phyloP scores from a whole-genome alignment of 1,140 invertebrate genomes.

The Magallana angulata region DNA sequence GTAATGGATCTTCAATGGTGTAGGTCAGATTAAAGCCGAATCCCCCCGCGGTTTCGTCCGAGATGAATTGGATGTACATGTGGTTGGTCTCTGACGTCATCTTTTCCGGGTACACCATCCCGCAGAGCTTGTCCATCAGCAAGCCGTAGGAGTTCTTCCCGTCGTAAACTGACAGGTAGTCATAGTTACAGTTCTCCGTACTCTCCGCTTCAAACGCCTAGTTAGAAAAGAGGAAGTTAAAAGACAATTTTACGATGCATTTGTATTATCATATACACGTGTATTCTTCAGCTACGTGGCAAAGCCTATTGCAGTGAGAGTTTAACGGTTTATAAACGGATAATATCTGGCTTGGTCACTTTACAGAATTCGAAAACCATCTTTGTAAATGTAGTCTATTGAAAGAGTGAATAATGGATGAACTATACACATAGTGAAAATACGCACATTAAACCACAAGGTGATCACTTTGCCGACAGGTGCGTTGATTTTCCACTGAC shows the following conservation, averaged over 20 bases:
- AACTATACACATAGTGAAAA: not conserved
- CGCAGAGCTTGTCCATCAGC: slow-evolving; percentile 54
- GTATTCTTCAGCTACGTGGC: too few species aligned
- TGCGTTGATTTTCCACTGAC: slow-evolving; percentile 59
- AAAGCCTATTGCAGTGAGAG: too few species aligned
- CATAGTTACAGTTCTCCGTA: slow-evolving; percentile 52
- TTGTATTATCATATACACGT: too few species aligned
- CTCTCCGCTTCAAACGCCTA: slow-evolving; percentile 61
- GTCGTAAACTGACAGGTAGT: slow-evolving; percentile 54
- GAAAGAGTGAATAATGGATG: too few species aligned
- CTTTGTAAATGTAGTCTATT: too few species aligned
- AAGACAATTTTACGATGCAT: too few species aligned
- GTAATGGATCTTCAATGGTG: slow-evolving; percentile 49
- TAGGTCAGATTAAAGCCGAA: slow-evolving; percentile 65
- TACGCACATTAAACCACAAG: slow-evolving; percentile 53
- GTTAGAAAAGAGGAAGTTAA: not conserved
- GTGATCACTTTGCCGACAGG: slow-evolving; percentile 61
- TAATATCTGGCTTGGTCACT: too few species aligned
- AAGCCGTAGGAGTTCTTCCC: slow-evolving; percentile 43
- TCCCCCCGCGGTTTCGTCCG: slow-evolving; percentile 57
- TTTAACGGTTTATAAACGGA: too few species aligned
- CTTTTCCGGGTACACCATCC: slow-evolving; percentile 53
- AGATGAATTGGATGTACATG: slow-evolving; percentile 58
- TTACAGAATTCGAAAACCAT: too few species aligned
- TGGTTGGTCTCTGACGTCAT: slow-evolving; percentile 48